phyloP scores from a whole-genome alignment of 2,888 invertebrate genomes.

The Argyresthia goedartella region DNA sequence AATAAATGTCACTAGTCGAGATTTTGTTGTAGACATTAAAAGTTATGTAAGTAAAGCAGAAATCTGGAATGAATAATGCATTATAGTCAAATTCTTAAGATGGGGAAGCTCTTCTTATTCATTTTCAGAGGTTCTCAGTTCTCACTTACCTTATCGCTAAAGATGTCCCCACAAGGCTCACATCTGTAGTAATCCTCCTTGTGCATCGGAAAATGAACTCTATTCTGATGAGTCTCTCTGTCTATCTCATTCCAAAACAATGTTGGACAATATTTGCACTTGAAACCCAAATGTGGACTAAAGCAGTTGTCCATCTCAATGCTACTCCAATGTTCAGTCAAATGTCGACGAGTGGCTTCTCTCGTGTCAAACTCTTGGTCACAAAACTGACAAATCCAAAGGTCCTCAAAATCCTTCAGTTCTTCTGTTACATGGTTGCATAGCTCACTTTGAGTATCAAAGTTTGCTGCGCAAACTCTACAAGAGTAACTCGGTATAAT shows the following conservation, averaged over 20 bases:
- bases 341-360: slow-evolving; percentile 37
- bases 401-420: slow-evolving; percentile 47
- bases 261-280: slow-evolving; percentile 57
- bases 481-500: slow-evolving; percentile 42
- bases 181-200: slow-evolving; percentile 53
- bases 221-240: slow-evolving; percentile 51
- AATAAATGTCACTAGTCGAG: too few species aligned
- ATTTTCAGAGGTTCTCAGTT: too few species aligned
- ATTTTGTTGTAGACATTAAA: too few species aligned
- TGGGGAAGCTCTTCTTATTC: too few species aligned
- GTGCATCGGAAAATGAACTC: slow-evolving; percentile 38
- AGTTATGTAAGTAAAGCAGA: too few species aligned
- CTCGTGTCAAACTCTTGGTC: slow-evolving; percentile 56
- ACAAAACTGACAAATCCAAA: slow-evolving; percentile 67
- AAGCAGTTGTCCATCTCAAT: slow-evolving; percentile 55
- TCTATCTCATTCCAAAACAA: slow-evolving; percentile 65
- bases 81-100: too few species aligned
- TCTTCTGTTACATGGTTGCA: slow-evolving; percentile 38
- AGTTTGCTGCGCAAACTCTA: slow-evolving; percentile 46
- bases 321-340: slow-evolving; percentile 42
- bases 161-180: slow-evolving; percentile 39
- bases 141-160: slow-evolving; percentile 66
- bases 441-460: slow-evolving; percentile 41
- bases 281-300: slow-evolving; percentile 60
- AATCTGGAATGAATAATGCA: too few species aligned